Conservation (phyloP, 1,140 invertebrate species). For the Eueides isabella region DNA sequence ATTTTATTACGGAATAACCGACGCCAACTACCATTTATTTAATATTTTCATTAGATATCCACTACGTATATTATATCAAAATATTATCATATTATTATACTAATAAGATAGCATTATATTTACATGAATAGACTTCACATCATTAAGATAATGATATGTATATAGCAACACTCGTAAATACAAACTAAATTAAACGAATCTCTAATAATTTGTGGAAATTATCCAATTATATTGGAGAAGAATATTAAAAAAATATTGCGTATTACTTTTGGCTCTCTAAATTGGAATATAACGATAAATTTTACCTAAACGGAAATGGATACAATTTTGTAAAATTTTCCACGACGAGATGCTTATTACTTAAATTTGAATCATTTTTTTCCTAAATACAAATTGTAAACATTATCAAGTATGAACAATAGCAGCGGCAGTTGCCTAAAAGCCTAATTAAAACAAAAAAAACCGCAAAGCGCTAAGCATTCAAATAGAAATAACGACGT, state of each 20-base stretch:
- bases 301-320: no score
- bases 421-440: neutral
- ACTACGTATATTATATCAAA: constrained; percentile 14
- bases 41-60: constrained; percentile 16
- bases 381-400: constrained; percentile 4
- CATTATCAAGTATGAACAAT: neutral
- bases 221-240: neutral
- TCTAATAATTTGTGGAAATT: neutral
- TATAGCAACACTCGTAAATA: neutral
- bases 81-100: constrained; percentile 6
- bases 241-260: no score
- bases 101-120: constrained; percentile 4
- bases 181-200: neutral
- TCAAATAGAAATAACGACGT: constrained; percentile 71
- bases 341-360: neutral
- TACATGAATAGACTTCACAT: neutral
- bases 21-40: constrained; percentile 23
- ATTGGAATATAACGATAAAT: no score
- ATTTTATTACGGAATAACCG: constrained; percentile 38
- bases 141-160: neutral
- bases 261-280: no score
- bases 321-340: no score
- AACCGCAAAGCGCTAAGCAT: constrained; percentile 60
- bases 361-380: neutral
- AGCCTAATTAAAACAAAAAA: constrained; percentile 59